Evolutionary conservation across 2,113 vertebrate species (phyloP), one percentile per base, ranked within the genome.

Genomic region (Epinephelus fuscoguttatus): DNA sequence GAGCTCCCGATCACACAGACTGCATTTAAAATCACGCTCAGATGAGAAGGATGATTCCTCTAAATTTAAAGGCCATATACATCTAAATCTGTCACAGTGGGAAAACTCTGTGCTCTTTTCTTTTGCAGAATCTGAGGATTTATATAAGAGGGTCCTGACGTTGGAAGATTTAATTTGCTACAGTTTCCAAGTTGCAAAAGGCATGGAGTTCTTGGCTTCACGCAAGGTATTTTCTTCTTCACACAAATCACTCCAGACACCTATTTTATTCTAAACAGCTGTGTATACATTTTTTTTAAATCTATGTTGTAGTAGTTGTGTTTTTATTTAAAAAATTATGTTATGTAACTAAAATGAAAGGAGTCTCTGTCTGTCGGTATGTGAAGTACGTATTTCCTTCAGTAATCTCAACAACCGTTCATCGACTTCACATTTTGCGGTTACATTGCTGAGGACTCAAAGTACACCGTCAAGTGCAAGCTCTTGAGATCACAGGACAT

Each of bases 161-260:
- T 78, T 98, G 95, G 97, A 98, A 85, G 97, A 98, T 86, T 93
- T 98, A 86, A 98, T 99, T 77, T 98, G 96, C 94, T 99, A 98
- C 88, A 97, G 97, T 91, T 99, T 98, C 93, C 98, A 99, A 94
- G 97, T 98, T 64, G 96, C 97, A 71, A 98, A 98, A 93, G 98
- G 97, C 91, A 99, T 98, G 98, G 97, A 98, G 88, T 98, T 99
- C 85, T 94, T 99, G 52, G 96, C 97, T 60, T 98, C 98, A 70
- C 95, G 98, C 92, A 99, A 98, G 94, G 97, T 99, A 95, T 91
- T 94, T 74, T 73, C 49, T 64, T 74, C 70, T 55, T 53, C 2
- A 63, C 25, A 62, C 19, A 82, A 53, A 60, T 17, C n/a, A 63
- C 8, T 55, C 21, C 6, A 23, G 53, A 72, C 12, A 59, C 37